Evolutionary conservation across 2,113 vertebrate species (phyloP), one percentile per base, ranked within the genome.

Genomic region (Aphelocoma coerulescens): DNA sequence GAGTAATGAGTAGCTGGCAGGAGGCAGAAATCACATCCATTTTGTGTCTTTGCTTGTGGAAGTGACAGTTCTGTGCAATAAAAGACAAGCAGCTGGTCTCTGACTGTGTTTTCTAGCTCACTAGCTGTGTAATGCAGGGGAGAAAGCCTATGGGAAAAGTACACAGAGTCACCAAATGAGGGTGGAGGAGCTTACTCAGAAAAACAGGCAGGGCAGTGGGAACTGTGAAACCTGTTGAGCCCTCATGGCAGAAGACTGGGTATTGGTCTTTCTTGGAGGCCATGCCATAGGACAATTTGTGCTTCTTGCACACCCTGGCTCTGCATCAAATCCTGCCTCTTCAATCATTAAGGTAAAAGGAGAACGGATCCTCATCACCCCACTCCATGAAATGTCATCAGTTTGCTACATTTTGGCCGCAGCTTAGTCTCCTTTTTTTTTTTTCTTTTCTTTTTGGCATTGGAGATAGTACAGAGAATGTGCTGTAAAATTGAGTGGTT

Each of bases 401-500:
- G 16, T 66, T 66, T 75, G 23, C 37, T 57, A 0, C 26, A 44
- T 73, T 86, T 90, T 73, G 49, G 6, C 26, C 91, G n/a, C 12
- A 54, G 12, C 6, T 57, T 57, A 16, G 8, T 73, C 5, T 65
- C 10, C 3, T 51, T 68, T 57, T 68, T 15, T 61, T 15, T 61
- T 58, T 44, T 72, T n/a, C n/a, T n/a, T 16, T 14, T 2, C 2
- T 19, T 41, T 37, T 59, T 68, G 18, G 0, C 10, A 22, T 1
- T 44, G 28, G 10, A 46, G 2, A 14, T 32, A 48, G 28, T 52
- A 44, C 35, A 71, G 71, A 75, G 11, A 72, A 30, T 18, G 15
- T 79, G 28, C 22, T 30, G 19, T 54, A 71, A 83, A 76, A 54
- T 0, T 10, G 22, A 33, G 26, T 19, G 9, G 5, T 78, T 91